phyloP scores from a whole-genome alignment of 2,888 invertebrate species.

The Drosophila merina region DNA sequence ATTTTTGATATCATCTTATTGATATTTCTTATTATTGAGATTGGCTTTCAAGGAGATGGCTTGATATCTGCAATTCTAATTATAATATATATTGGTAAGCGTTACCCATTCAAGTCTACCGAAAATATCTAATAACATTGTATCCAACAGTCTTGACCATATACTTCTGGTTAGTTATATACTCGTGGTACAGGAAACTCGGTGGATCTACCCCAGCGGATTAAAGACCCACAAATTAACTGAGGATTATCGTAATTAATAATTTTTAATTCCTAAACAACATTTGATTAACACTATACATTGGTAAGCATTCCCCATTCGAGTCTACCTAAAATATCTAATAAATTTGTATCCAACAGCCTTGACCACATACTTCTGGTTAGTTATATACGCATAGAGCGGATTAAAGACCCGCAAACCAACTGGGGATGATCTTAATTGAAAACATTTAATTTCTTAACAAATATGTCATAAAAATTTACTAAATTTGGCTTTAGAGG shows the following conservation, averaged over 20 bases:
- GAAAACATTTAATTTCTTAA: no score
- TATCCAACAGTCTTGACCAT: not conserved
- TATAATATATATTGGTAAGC: not conserved
- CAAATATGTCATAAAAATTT: no score
- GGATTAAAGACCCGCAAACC: not conserved
- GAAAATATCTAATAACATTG: no score
- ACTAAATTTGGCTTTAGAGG: no score
- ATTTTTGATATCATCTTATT: not conserved
- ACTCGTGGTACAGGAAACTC: conserved; percentile 12
- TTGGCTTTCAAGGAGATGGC: not conserved
- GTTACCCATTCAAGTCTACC: no score
- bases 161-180: conserved; percentile 10
- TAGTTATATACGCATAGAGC: conserved; percentile 11
- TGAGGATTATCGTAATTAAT: not conserved
- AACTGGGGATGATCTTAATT: not conserved
- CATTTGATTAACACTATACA: not conserved
- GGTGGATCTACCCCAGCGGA: conserved; percentile 10
- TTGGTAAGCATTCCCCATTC: conserved; percentile 3
- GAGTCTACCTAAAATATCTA: no score
- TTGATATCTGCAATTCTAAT: not conserved
- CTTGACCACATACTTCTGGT: conserved; percentile 1
- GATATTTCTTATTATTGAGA: not conserved
- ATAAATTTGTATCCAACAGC: not conserved
- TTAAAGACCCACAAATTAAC: not conserved
- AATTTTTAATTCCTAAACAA: no score